Evolutionary conservation across 2,888 invertebrate genomes (phyloP).

Genomic region (Ochlodes sylvanus): DNA sequence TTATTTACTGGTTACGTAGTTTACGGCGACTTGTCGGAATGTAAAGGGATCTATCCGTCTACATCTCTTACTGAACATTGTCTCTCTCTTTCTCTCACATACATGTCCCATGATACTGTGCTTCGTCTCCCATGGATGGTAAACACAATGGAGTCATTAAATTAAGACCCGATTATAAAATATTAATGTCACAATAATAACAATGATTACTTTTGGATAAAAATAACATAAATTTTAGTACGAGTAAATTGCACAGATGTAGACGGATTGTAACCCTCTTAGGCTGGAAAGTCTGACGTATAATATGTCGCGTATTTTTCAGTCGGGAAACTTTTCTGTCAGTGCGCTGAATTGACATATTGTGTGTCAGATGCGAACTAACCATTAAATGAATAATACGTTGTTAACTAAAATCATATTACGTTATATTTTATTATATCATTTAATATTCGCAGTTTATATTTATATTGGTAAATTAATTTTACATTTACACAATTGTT

Average conservation of each 20-base stretch:
- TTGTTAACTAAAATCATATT: neutral
- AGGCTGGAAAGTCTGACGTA: neutral
- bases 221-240: neutral
- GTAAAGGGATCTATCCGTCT: neutral
- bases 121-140: no score
- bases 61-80: neutral
- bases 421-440: neutral
- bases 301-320: no score
- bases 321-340: no score
- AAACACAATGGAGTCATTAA: no score
- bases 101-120: no score
- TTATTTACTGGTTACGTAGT: constrained; percentile 21
- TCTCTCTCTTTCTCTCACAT: neutral
- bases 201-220: neutral
- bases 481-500: constrained; percentile 18
- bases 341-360: neutral
- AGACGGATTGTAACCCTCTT: neutral
- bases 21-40: constrained; percentile 12
- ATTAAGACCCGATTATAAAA: no score
- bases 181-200: neutral
- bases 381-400: neutral
- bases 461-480: constrained; percentile 5
- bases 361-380: neutral
- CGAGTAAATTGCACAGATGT: neutral
- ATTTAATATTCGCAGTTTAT: constrained; percentile 14